Evolutionary conservation across 2,888 invertebrate genomes (phyloP), one percentile per base, ranked within the genome.

Genomic region (Bhutanitis thaidina): DNA sequence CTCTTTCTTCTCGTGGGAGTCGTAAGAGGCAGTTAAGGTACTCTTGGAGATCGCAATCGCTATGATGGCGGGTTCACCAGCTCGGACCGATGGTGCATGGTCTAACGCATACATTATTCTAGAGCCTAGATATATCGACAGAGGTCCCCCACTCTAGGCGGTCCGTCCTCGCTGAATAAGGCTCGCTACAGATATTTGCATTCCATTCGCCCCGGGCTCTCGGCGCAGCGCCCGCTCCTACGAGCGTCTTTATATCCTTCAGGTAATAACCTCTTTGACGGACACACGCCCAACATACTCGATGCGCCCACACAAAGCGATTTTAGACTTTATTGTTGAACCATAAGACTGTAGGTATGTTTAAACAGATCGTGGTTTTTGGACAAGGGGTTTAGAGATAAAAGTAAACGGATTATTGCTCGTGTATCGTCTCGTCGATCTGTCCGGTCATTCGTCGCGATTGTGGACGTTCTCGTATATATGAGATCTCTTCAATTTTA

Each of bases 221-320:
- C 34, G 65, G 62, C n/a, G 7, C 68, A 67, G 65, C 58, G 58
- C 50, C 51, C 62, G 58, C 54, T 34, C 12, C 54, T 58, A 52
- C 55, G 55, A 59, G 56, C 59, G 44, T 81, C 64, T 62, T 80
- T 83, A 87, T 85, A 74, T 82, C 80, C 76, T 83, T 80, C 87
- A 87, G 87, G 87, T 87, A 87, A 86, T 87, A 87, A 87, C 87
- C 80, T 83, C 86, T 84, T 85, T 85, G 86, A 85, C 80, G 76
- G 78, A 79, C 80, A 76, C 62, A 64, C 62, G 59, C 13, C 43
- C 73, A 46, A 59, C 30, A 35, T 55, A 49, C 49, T 13, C 8
- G 8, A 8, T n/a, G 20, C 37, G 15, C 3, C 14, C 8, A 3
- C 12, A 13, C 12, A 27, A 43, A 3, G 1, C n/a, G 1, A 58